Evolutionary conservation across 2,113 vertebrate species (phyloP).

Genomic region (Takifugu flavidus): DNA sequence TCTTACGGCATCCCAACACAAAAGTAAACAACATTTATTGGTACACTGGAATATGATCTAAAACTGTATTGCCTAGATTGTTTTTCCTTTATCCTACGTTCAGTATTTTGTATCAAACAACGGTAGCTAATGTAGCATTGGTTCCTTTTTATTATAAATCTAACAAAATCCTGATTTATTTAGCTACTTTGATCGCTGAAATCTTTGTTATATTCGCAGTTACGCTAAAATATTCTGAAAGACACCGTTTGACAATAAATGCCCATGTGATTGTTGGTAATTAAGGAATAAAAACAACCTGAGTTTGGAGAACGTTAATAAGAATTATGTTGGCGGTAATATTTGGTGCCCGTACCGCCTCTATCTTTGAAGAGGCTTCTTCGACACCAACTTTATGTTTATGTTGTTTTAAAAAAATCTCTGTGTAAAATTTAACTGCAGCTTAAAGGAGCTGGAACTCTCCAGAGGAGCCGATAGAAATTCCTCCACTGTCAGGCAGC

Average conservation of each 20-base stretch:
- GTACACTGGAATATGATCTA: too few relatives aligned
- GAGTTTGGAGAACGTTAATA: slow-evolving; percentile 88
- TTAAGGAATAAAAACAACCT: slow-evolving; percentile 86
- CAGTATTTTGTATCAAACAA: not conserved
- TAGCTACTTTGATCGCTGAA: too few relatives aligned
- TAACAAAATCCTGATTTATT: too few relatives aligned
- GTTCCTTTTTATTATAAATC: too few relatives aligned
- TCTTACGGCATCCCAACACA: slow-evolving; percentile 25
- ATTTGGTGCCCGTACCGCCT: slow-evolving; percentile 3
- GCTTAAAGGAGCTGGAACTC: slow-evolving; percentile 31
- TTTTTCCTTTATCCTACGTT: too few relatives aligned
- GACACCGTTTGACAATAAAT: too few relatives aligned
- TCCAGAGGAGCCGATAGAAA: slow-evolving; percentile 39
- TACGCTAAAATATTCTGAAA: too few relatives aligned
- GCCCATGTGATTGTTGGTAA: slow-evolving; percentile 81
- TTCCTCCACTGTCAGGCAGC: slow-evolving; percentile 48
- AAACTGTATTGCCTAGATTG: too few relatives aligned
- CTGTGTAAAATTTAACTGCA: slow-evolving; percentile 35
- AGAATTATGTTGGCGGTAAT: slow-evolving; percentile 78
- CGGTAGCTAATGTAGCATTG: not conserved
- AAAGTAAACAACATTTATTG: too few relatives aligned
- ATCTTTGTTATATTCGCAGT: not conserved
- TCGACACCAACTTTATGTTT: slow-evolving; percentile 59
- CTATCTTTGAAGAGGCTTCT: slow-evolving; percentile 60
- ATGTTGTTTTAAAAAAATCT: slow-evolving; percentile 30